phyloP scores from a whole-genome alignment of 2,113 vertebrate genomes.

The Naja naja region DNA sequence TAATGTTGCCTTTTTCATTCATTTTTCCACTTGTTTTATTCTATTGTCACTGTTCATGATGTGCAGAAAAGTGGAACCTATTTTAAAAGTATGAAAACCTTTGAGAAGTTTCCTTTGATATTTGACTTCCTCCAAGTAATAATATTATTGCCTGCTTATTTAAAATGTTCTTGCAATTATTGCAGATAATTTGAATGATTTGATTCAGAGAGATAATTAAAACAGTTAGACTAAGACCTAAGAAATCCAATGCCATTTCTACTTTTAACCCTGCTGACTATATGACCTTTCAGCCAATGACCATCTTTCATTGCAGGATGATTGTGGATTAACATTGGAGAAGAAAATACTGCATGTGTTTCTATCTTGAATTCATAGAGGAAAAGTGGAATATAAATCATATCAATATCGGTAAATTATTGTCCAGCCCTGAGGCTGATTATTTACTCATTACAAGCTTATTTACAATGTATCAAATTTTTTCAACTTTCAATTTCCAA shows the following conservation, averaged over 20 bases:
- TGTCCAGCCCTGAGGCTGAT: not conserved
- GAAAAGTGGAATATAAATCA: not conserved
- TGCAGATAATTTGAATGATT: not conserved
- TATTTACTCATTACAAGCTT: not conserved
- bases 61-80: not conserved
- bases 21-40: not conserved
- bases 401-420: not conserved
- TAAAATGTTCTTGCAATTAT: not conserved
- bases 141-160: not conserved
- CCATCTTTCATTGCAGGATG: not conserved
- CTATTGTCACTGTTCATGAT: not conserved
- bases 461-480: no score
- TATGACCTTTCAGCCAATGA: not conserved
- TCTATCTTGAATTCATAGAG: not conserved
- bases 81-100: not conserved
- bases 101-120: not conserved
- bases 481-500: no score
- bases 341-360: not conserved
- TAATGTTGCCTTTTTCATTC: not conserved
- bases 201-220: not conserved
- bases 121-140: not conserved
- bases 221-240: not conserved
- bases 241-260: not conserved
- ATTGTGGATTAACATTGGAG: not conserved
- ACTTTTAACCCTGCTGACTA: not conserved